phyloP scores from a whole-genome alignment of 2,113 vertebrate species.

The Laterallus jamaicensis region DNA sequence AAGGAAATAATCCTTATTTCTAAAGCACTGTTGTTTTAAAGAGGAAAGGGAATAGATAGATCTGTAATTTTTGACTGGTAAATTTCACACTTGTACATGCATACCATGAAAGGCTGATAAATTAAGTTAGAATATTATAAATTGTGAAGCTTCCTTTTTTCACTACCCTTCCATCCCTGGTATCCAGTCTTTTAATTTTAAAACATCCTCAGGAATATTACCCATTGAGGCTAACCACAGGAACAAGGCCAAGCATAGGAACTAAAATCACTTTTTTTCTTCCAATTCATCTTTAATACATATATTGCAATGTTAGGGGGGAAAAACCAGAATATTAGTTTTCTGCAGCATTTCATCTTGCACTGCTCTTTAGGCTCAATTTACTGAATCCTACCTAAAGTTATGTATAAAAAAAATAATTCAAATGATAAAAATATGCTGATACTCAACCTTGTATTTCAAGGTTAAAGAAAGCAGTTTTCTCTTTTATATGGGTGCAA shows the following conservation, averaged over 20 bases:
- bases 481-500: not conserved
- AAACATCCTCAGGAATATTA: not conserved
- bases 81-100: not conserved
- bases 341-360: constrained; percentile 8
- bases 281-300: not conserved
- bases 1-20: not conserved
- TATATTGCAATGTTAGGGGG: not conserved
- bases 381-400: not conserved
- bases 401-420: not conserved
- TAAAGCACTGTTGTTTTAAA: not conserved
- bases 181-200: not conserved
- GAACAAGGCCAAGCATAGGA: not conserved
- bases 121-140: not conserved
- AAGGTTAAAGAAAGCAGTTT: not conserved
- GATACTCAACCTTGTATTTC: not conserved
- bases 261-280: not conserved
- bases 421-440: not conserved
- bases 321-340: not conserved
- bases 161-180: not conserved
- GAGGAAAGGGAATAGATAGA: not conserved
- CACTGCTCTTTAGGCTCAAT: not conserved
- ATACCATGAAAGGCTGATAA: not conserved
- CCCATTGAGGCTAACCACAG: not conserved
- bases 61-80: not conserved
- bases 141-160: not conserved